Evolutionary conservation across 2,888 invertebrate species (phyloP), one percentile per base, ranked within the genome.

Genomic region (Acrocyrtus sp.): DNA sequence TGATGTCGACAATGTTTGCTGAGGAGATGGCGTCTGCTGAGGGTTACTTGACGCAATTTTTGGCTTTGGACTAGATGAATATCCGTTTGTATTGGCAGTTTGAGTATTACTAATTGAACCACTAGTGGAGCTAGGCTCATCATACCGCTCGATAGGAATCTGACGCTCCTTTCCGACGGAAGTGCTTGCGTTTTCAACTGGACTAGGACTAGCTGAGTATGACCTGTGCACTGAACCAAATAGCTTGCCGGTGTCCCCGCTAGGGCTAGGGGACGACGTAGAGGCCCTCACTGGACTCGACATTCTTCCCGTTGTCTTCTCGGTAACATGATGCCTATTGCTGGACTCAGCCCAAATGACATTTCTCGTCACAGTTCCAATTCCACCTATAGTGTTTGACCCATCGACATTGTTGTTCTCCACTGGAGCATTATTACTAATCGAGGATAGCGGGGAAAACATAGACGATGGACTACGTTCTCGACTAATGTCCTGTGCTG

Each of bases 331-430:
- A 27, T 79, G 78, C 39, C 77, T 66, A 57, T 57, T 73, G 54
- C 66, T 75, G 3, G 78, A 74, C 51, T 79, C 78, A n/a, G 77
- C 78, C 81, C 79, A 79, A 8, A 79, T 26, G 24, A 76, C 66
- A 68, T 77, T 78, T 54, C 72, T 74, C 10, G 80, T 69, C 1
- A 80, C 72, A 45, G 77, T 69, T n/a, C 78, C 77, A 0, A 73
- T 45, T 12, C 69, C 69, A 15, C 69, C 65, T 24, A 77, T 50
- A 60, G 34, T 74, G 48, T 60, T n/a, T n/a, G n/a, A n/a, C n/a
- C n/a, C 63, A 22, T 53, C 66, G 26, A 62, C 66, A 17, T 57
- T 61, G 24, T 48, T 69, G 47, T 45, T 68, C 26, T 67, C 72
- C 5, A 39, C n/a, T 21, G 26, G 34, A 48, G 22, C 24, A 8